Evolutionary conservation across 2,113 vertebrate species (phyloP).

Genomic region (Festucalex cinctus): DNA sequence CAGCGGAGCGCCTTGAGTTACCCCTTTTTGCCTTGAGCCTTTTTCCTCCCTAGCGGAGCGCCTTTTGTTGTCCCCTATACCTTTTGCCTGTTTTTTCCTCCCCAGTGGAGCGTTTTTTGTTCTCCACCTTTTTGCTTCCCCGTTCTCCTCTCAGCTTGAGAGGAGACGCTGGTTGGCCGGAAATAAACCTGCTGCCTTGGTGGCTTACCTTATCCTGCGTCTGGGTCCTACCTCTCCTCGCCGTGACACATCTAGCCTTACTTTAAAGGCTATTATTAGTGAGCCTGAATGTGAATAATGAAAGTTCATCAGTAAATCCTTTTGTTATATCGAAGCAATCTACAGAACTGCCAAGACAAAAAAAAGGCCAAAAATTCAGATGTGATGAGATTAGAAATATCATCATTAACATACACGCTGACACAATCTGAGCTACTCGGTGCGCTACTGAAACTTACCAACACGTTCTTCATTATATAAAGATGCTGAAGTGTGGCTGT

Average conservation of each 20-base stretch:
- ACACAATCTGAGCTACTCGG: conserved; percentile 22
- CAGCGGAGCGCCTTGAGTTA: too few relatives aligned
- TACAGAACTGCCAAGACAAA: neutral
- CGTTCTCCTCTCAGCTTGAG: too few relatives aligned
- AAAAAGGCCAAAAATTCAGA: neutral
- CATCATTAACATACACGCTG: conserved; percentile 10
- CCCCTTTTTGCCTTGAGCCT: too few relatives aligned
- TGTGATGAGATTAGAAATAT: conserved; percentile 6
- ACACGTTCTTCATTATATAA: conserved; percentile 35
- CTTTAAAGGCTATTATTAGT: conserved; percentile 32
- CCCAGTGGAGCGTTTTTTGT: too few relatives aligned
- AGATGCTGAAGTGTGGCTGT: conserved; percentile 35
- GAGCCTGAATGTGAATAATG: conserved; percentile 57
- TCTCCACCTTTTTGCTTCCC: too few relatives aligned
- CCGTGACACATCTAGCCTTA: conserved; percentile 15
- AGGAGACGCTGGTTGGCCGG: too few relatives aligned
- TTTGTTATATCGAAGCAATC: conserved; percentile 52
- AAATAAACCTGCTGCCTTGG: too few relatives aligned
- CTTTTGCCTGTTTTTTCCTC: too few relatives aligned
- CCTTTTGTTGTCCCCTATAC: too few relatives aligned
- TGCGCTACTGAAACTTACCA: conserved; percentile 5
- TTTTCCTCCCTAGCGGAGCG: too few relatives aligned
- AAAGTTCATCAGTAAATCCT: conserved; percentile 57
- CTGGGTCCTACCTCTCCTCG: too few relatives aligned
- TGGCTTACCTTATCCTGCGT: too few relatives aligned